Evolutionary conservation across 2,113 vertebrate genomes (phyloP).

Genomic region (Macquaria ambigua): DNA sequence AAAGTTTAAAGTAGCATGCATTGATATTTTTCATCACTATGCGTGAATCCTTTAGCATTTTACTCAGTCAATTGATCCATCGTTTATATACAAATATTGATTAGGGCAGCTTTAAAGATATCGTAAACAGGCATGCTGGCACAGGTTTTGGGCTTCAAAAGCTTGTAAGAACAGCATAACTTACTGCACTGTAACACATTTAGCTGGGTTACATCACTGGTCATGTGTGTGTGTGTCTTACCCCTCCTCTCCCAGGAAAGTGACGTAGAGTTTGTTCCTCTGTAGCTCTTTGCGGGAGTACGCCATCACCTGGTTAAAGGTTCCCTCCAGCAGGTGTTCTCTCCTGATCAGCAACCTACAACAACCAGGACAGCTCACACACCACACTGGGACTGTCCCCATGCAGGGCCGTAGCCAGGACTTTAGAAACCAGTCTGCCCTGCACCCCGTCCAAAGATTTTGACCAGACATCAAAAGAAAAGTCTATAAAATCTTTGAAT

Average conservation of each 20-base stretch:
- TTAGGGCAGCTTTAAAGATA: not conserved
- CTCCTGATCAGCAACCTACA: conserved; percentile 93
- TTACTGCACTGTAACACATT: not conserved
- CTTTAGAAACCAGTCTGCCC: not conserved
- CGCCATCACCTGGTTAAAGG: conserved; percentile 99
- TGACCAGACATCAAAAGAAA: not conserved
- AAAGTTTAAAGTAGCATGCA: not conserved
- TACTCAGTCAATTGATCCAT: not conserved
- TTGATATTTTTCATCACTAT: too few species aligned
- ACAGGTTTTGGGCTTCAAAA: not conserved
- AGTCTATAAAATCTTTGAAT: not conserved
- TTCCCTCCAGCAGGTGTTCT: conserved; percentile 96
- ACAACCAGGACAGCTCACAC: not conserved
- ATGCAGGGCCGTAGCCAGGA: not conserved
- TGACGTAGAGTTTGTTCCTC: conserved; percentile 97
- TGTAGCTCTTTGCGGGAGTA: conserved; percentile 98
- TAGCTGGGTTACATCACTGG: not conserved
- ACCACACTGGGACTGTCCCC: not conserved
- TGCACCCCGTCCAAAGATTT: not conserved
- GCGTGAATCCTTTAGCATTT: too few species aligned
- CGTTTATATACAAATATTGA: not conserved
- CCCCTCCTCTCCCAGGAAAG: conserved; percentile 98
- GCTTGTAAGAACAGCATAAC: not conserved
- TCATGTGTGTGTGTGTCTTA: conserved; percentile 66
- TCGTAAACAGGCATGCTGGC: not conserved